Evolutionary conservation across 2,888 invertebrate genomes (phyloP).

Genomic region (Pyrocoelia pectoralis): DNA sequence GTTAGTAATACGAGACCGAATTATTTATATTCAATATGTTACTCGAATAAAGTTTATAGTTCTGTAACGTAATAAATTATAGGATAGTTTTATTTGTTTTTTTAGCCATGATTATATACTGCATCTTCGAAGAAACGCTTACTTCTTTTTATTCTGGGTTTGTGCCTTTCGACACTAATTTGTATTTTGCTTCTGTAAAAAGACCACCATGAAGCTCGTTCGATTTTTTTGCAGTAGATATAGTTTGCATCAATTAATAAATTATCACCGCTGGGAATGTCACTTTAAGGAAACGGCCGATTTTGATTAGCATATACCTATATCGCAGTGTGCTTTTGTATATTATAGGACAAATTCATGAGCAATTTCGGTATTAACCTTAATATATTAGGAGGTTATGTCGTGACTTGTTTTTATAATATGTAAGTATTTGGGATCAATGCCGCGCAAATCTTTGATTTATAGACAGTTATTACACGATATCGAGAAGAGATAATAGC

Average conservation of each 20-base stretch:
- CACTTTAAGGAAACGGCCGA: background rate
- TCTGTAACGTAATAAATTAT: slow-evolving; percentile 41
- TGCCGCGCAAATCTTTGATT: slow-evolving; percentile 8
- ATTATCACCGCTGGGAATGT: background rate
- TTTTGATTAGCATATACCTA: background rate
- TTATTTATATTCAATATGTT: slow-evolving; percentile 12
- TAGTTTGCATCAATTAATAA: background rate
- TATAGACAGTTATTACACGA: slow-evolving; percentile 7
- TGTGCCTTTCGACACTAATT: slow-evolving; percentile 32
- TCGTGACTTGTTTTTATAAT: slow-evolving; percentile 7
- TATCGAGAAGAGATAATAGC: slow-evolving; percentile 2
- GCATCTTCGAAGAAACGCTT: slow-evolving; percentile 21
- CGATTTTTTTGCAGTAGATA: slow-evolving; percentile 14
- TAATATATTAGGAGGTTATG: slow-evolving; percentile 2
- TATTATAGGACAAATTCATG: background rate
- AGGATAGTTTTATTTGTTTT: slow-evolving; percentile 40
- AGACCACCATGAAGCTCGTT: slow-evolving; percentile 30
- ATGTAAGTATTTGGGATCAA: slow-evolving; percentile 3
- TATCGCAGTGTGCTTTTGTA: background rate
- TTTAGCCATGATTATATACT: slow-evolving; percentile 39
- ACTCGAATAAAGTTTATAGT: slow-evolving; percentile 32
- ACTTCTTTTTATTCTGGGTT: slow-evolving; percentile 19
- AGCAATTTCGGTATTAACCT: slow-evolving; percentile 6
- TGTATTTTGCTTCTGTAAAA: slow-evolving; percentile 31
- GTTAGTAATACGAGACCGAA: slow-evolving; percentile 6